A percentile compares a stretch with the other conserved stretches of the same genome.
These are phyloP conservation scores for Micronycteris hirsuta DNA, from an alignment of 2,113 vertebrate genomes.

Conservation along the genomic window DNA sequence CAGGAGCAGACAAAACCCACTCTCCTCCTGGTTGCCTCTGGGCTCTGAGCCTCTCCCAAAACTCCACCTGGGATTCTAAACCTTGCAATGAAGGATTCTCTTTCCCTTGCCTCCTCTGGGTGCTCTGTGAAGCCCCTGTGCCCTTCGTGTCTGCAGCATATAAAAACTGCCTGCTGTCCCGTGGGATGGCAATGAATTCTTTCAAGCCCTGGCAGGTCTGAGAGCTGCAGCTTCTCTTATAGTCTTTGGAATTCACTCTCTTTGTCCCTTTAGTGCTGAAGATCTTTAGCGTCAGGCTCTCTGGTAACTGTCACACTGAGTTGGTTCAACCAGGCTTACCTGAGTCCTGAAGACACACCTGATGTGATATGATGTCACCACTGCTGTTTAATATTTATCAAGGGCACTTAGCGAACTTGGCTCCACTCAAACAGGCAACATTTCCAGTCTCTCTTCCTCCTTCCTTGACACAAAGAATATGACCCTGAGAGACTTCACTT, in stretches of 20 bases:
- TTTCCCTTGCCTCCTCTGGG: not conserved
- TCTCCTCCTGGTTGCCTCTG: not conserved
- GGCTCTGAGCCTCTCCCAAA: not conserved
- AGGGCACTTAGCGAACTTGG: not conserved
- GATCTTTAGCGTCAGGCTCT: not conserved
- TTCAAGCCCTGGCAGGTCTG: not conserved
- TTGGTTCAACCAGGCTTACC: not conserved
- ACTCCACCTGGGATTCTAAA: not conserved
- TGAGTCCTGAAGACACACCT: not conserved
- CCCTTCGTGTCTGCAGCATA: not conserved
- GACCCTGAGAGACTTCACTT: not conserved
- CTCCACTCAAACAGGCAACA: not conserved
- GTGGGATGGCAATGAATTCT: not conserved
- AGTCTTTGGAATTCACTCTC: not conserved
- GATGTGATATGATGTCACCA: not conserved
- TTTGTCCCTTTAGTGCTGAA: not conserved
- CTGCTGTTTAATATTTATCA: conserved; percentile 23
- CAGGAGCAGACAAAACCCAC: not conserved
- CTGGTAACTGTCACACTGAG: not conserved
- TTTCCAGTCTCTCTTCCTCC: not conserved
- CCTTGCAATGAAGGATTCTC: not conserved
- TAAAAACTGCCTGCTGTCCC: not conserved
- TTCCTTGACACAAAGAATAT: not conserved
- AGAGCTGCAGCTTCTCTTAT: not conserved
- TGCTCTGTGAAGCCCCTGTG: not conserved